Evolutionary conservation across 30 jellyfish, hydroid and myxozoan species (phyloP).

Genomic region (Rhopilema esculentum): DNA sequence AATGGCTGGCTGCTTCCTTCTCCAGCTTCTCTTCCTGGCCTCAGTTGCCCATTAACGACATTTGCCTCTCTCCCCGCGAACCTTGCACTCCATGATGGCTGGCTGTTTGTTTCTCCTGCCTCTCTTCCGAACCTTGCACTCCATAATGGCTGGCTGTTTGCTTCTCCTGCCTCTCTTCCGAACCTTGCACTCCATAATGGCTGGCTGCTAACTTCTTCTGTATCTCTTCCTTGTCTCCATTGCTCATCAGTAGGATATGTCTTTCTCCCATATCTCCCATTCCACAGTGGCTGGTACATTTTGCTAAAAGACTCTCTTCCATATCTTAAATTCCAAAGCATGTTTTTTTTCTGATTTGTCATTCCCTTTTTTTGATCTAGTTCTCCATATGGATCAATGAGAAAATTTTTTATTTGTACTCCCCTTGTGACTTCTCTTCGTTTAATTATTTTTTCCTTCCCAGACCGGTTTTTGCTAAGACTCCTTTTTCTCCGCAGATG

Average conservation of each 20-base stretch:
- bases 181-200: conserved; percentile 34
- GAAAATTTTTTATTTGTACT: no score
- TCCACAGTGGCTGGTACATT: conserved; percentile 37
- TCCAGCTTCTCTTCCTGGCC: conserved; percentile 8
- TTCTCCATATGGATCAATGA: no score
- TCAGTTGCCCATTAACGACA: neutral
- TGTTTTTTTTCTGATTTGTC: neutral
- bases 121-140: conserved; percentile 50
- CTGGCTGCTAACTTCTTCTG: neutral
- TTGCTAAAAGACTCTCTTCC: conserved; percentile 2
- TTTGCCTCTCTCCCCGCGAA: conserved; percentile 36
- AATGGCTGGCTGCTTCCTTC: neutral
- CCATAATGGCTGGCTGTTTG: conserved; percentile 41
- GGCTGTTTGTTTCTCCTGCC: neutral
- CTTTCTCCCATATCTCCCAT: conserved; percentile 28
- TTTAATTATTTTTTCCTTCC: no score
- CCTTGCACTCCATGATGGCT: conserved; percentile 44
- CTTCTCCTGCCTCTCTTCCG: conserved; percentile 46
- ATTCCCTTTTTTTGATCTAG: neutral
- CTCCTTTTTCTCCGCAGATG: no score
- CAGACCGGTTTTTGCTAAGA: no score
- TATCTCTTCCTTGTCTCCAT: conserved; percentile 34
- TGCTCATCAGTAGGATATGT: neutral
- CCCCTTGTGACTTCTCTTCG: no score
- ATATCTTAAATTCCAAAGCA: conserved; percentile 23